phyloP scores from a whole-genome alignment of 1,140 invertebrate species.

The Onthophagus taurus region DNA sequence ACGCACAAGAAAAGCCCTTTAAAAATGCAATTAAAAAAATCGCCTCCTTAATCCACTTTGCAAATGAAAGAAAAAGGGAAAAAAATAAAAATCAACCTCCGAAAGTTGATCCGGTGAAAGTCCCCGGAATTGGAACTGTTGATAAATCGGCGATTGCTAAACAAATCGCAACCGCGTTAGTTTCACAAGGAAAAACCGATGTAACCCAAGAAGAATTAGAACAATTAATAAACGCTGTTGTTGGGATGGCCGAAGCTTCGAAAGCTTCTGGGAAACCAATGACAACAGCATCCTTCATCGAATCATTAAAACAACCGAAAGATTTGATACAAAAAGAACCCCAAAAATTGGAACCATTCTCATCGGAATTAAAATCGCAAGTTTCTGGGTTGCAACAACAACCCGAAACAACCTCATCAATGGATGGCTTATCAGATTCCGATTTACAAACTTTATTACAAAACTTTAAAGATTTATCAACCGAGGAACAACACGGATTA shows the following conservation, averaged over 20 bases:
- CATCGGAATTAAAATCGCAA: not conserved
- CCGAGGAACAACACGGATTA: conserved; percentile 66
- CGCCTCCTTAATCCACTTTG: conserved; percentile 55
- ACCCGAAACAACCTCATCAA: conserved; percentile 28
- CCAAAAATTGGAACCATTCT: not conserved
- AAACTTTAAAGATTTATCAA: conserved; percentile 66
- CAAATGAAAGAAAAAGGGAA: conserved; percentile 43
- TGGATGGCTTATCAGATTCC: conserved; percentile 63
- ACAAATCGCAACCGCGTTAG: conserved; percentile 64
- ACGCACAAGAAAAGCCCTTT: conserved; percentile 51
- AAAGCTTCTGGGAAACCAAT: conserved; percentile 44
- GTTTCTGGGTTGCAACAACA: conserved; percentile 9
- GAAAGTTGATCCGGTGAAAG: conserved; percentile 43
- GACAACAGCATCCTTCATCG: conserved; percentile 43
- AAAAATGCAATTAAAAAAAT: conserved; percentile 54
- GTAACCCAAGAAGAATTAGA: conserved; percentile 66
- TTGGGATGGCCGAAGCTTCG: conserved; percentile 53
- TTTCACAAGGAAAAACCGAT: conserved; percentile 67
- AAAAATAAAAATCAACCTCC: conserved; percentile 32
- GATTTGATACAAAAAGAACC: not conserved
- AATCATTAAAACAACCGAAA: conserved; percentile 31
- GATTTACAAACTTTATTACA: conserved; percentile 65
- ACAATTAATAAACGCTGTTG: conserved; percentile 64
- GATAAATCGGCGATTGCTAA: conserved; percentile 64
- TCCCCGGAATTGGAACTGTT: conserved; percentile 57